These are phyloP conservation scores for Caenorhabditis panamensis DNA, from an alignment of 2,888 invertebrate genomes.

Conservation along the genomic window DNA sequence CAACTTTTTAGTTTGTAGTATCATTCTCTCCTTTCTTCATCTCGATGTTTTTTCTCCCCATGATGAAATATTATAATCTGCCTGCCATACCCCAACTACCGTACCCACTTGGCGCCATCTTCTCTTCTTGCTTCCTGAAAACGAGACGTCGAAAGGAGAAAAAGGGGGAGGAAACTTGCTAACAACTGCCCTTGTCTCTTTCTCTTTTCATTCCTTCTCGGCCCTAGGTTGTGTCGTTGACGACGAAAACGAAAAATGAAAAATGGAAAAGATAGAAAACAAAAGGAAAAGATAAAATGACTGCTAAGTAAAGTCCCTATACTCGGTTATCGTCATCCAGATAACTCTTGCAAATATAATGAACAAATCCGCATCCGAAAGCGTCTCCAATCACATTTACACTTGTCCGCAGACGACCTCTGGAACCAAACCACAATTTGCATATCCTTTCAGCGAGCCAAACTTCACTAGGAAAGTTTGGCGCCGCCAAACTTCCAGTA, in stretches of 20 bases:
- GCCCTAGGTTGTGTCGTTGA: conserved; percentile 3
- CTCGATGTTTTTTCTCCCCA: neutral
- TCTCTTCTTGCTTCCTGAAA: conserved; percentile 34
- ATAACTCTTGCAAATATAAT: conserved; percentile 70
- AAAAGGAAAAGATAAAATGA: conserved; percentile 44
- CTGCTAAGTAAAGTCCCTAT: conserved; percentile 41
- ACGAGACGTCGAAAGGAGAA: conserved; percentile 41
- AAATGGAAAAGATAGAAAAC: conserved; percentile 4
- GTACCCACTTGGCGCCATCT: neutral
- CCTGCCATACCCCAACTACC: too few species aligned
- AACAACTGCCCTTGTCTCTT: conserved; percentile 22
- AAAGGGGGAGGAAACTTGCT: too few species aligned
- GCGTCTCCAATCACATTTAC: conserved; percentile 97
- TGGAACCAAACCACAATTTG: conserved; percentile 74
- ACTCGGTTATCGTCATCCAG: conserved; percentile 63
- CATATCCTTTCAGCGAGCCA: too few species aligned
- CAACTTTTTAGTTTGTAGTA: too few species aligned
- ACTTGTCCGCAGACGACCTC: conserved; percentile 86
- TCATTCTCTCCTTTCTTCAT: neutral
- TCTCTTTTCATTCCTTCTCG: conserved; percentile 16
- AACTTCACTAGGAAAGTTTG: too few species aligned
- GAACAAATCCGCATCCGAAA: conserved; percentile 92
- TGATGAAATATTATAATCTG: neutral
- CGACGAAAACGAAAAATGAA: conserved; percentile 45
- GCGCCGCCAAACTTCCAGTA: too few species aligned